Percentiles rank a stretch among this genome's conserved stretches.
These are phyloP conservation scores for Ridgeia piscesae DNA, from an alignment of 1,140 invertebrate species.

Conservation along the genomic window DNA sequence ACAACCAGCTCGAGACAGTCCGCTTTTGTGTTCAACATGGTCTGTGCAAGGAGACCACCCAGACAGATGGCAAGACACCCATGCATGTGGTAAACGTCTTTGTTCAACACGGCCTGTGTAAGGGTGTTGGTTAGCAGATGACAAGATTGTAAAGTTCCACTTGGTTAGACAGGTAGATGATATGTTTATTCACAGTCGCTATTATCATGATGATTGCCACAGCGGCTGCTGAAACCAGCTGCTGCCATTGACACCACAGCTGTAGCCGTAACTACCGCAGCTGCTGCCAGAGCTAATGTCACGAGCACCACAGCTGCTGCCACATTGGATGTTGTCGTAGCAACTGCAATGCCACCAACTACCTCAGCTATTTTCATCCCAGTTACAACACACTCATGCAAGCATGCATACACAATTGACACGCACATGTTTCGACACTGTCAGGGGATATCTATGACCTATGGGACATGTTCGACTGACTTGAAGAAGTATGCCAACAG, in stretches of 20 bases:
- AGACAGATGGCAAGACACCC: constrained; percentile 48
- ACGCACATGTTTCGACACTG: not conserved
- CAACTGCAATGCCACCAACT: not conserved
- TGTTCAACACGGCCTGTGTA: constrained; percentile 48
- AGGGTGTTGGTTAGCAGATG: constrained; percentile 47
- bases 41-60: constrained; percentile 42
- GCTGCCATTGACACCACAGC: not conserved
- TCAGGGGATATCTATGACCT: not conserved
- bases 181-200: not conserved
- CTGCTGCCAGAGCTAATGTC: not conserved
- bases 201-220: not conserved
- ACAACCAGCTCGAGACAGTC: constrained; percentile 49
- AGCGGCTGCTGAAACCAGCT: too few relatives aligned
- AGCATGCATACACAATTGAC: not conserved
- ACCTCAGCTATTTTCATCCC: not conserved
- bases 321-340: not conserved
- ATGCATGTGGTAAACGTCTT: constrained; percentile 50
- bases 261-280: not conserved
- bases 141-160: constrained; percentile 34
- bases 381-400: not conserved
- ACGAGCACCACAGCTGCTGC: not conserved
- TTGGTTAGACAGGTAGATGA: not conserved
- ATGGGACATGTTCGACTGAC: not conserved
- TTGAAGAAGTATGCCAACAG: not conserved
- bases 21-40: constrained; percentile 53